phyloP scores from a whole-genome alignment of 2,888 invertebrate species.

The Parnassius orleans region DNA sequence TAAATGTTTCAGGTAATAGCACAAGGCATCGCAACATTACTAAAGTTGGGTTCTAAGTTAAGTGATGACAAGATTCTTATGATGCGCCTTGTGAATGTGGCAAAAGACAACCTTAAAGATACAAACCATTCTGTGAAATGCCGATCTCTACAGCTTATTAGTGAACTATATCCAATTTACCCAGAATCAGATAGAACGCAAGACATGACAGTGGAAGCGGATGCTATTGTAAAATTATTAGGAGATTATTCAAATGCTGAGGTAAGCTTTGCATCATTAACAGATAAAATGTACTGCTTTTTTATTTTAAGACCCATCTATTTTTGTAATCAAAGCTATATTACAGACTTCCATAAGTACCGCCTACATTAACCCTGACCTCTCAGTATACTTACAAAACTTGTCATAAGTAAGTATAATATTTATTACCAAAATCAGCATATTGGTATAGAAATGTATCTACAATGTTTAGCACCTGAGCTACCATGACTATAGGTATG shows the following conservation, averaged over 20 bases:
- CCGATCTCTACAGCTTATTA: slow-evolving; percentile 89
- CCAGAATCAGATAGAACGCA: slow-evolving; percentile 66
- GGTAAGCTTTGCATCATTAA: slow-evolving; percentile 45
- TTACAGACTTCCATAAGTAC: too few relatives aligned
- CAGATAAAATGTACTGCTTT: too few relatives aligned
- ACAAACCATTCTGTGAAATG: slow-evolving; percentile 90
- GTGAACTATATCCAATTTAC: slow-evolving; percentile 84
- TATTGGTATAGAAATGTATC: too few relatives aligned
- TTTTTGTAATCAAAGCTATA: too few relatives aligned
- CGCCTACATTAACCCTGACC: too few relatives aligned
- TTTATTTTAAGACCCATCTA: too few relatives aligned
- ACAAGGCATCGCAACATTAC: slow-evolving; percentile 87
- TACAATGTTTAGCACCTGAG: too few relatives aligned
- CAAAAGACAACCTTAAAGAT: slow-evolving; percentile 86
- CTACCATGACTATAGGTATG: too few relatives aligned
- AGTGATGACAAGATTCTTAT: slow-evolving; percentile 81
- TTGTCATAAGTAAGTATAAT: too few relatives aligned
- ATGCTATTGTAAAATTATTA: slow-evolving; percentile 86
- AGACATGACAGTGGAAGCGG: slow-evolving; percentile 79
- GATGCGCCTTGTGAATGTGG: slow-evolving; percentile 83
- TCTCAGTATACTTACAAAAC: too few relatives aligned
- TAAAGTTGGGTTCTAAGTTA: slow-evolving; percentile 85
- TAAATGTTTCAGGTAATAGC: slow-evolving; percentile 79
- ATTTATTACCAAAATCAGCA: too few relatives aligned
- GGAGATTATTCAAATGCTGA: slow-evolving; percentile 91